These are phyloP conservation scores for Acanthornis magna DNA, from an alignment of 2,797 vertebrate genomes.

Conservation along the genomic window DNA sequence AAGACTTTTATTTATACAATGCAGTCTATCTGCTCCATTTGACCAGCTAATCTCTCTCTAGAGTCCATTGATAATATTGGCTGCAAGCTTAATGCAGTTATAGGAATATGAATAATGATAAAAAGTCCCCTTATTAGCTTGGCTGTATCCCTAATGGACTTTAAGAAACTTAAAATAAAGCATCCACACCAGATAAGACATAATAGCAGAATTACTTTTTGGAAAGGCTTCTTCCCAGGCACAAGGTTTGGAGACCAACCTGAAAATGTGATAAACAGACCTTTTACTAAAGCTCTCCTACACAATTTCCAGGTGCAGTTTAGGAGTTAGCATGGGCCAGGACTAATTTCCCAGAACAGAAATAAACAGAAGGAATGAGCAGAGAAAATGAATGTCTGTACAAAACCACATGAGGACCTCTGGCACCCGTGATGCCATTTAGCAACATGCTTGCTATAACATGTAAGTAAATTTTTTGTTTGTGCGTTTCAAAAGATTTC, in stretches of 20 bases:
- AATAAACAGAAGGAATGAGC: neutral
- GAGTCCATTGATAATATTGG: neutral
- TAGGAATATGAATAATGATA: neutral
- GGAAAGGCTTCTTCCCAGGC: neutral
- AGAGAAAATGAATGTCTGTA: neutral
- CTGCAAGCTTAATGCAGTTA: neutral
- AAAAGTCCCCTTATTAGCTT: neutral
- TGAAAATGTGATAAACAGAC: neutral
- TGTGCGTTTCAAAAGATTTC: neutral
- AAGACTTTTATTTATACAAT: neutral
- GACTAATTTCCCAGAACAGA: neutral
- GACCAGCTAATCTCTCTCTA: neutral
- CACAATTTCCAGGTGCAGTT: neutral
- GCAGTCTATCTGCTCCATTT: neutral
- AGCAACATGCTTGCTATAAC: neutral
- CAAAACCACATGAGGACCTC: neutral
- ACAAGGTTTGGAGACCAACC: neutral
- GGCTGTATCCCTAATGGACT: neutral
- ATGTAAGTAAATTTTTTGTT: neutral
- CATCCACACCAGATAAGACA: neutral
- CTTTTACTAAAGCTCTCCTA: neutral
- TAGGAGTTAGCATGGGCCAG: neutral
- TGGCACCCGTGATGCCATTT: neutral
- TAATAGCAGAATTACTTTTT: neutral
- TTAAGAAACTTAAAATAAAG: neutral